These are phyloP conservation scores for Drosophila asahinai DNA, from an alignment of 1,140 invertebrate species.

Conservation along the genomic window DNA sequence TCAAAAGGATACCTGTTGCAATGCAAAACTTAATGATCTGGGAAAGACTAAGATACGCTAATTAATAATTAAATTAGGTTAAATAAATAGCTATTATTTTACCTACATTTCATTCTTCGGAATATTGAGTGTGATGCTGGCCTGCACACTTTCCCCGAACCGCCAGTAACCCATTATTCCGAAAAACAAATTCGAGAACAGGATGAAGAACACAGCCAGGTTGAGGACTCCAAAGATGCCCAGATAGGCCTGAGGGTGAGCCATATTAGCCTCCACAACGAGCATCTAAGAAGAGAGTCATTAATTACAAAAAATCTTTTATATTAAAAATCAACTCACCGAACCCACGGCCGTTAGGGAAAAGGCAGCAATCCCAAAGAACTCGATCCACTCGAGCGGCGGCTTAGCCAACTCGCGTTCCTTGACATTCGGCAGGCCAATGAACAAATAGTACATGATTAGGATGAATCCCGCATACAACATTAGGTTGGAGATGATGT, in stretches of 20 bases:
- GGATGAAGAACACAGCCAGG: conserved; percentile 58
- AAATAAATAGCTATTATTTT: background rate
- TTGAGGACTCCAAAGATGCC: conserved; percentile 64
- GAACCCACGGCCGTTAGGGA: conserved; percentile 67
- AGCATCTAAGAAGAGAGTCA: conserved; percentile 52
- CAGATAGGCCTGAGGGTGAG: conserved; percentile 52
- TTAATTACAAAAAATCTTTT: no score
- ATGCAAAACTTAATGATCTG: conserved; percentile 59
- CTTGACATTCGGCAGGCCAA: conserved; percentile 27
- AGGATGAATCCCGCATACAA: conserved; percentile 56
- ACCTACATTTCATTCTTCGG: conserved; percentile 60
- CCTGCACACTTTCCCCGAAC: conserved; percentile 53
- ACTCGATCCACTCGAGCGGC: conserved; percentile 49
- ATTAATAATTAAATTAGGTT: background rate
- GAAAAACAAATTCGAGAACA: conserved; percentile 59
- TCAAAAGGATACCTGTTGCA: conserved; percentile 59
- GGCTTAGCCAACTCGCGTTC: conserved; percentile 33
- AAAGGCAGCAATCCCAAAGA: conserved; percentile 68
- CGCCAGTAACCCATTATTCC: conserved; percentile 71
- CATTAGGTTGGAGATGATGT: conserved; percentile 53
- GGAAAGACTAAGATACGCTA: conserved; percentile 33
- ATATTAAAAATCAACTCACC: conserved; percentile 24
- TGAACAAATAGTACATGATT: conserved; percentile 64
- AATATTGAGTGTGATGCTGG: conserved; percentile 66
- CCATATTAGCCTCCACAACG: conserved; percentile 68